Conservation (phyloP, 2,797 vertebrate genomes). For the Ptychadena robeensis region DNA sequence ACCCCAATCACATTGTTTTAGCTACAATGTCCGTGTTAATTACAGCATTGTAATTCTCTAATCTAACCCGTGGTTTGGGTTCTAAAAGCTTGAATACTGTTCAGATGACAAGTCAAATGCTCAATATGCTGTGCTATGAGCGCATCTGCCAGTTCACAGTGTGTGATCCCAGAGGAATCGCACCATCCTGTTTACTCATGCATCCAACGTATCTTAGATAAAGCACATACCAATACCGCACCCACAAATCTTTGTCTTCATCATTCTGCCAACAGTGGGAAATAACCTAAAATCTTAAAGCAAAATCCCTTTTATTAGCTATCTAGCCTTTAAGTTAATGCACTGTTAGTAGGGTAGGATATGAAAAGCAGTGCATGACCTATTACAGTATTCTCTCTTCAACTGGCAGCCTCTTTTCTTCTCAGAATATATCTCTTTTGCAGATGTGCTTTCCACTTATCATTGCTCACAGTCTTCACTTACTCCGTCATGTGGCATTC, state of each 20-base stretch:
- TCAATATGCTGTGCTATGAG: neutral
- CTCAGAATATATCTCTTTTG: neutral
- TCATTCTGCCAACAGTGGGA: neutral
- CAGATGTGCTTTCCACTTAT: conserved; percentile 1
- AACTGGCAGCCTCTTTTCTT: neutral
- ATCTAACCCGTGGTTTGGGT: neutral
- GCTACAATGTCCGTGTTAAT: neutral
- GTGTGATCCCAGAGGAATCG: neutral
- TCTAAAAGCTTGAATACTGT: neutral
- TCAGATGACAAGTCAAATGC: neutral
- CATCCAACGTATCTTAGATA: neutral
- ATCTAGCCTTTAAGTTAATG: too few relatives aligned
- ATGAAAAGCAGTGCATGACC: neutral
- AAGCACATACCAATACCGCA: neutral
- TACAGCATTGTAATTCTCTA: neutral
- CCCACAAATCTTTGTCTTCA: neutral
- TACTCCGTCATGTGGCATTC: conserved; percentile 28
- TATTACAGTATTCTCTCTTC: neutral
- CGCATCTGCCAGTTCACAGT: neutral
- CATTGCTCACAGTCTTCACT: conserved; percentile 15
- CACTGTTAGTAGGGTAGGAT: neutral
- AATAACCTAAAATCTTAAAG: neutral
- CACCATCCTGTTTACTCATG: neutral
- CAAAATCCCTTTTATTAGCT: neutral
- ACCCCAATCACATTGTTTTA: neutral